Conservation (phyloP, 2,888 invertebrate species). For the Lepetodrilus schrolli region DNA sequence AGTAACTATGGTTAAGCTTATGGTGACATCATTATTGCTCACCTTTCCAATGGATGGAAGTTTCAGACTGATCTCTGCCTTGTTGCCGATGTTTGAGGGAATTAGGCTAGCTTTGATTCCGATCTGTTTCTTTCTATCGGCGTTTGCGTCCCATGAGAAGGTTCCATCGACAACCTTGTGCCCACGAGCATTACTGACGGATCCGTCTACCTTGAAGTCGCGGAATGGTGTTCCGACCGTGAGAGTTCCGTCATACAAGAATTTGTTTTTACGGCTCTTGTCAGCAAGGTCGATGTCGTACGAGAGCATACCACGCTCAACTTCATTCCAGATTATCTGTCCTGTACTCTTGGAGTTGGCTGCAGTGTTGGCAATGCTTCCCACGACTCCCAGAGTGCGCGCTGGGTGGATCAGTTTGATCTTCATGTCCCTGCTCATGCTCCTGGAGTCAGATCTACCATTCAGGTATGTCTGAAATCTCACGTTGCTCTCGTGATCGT, state of each 20-base stretch:
- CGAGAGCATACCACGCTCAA: slow-evolving; percentile 26
- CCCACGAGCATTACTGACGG: slow-evolving; percentile 11
- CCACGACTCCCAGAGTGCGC: slow-evolving; percentile 51
- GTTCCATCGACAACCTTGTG: slow-evolving; percentile 46
- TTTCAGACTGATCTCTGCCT: slow-evolving; percentile 49
- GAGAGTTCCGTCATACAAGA: slow-evolving; percentile 36
- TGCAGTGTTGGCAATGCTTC: slow-evolving; percentile 36
- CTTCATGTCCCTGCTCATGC: slow-evolving; percentile 43
- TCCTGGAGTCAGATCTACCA: slow-evolving; percentile 41
- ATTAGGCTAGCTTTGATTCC: slow-evolving; percentile 46
- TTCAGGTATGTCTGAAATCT: slow-evolving; percentile 46
- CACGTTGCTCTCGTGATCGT: slow-evolving; percentile 47
- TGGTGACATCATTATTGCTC: background rate
- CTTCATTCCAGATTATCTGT: slow-evolving; percentile 53
- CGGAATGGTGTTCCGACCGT: slow-evolving; percentile 47
- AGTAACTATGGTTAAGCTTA: no score
- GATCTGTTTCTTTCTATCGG: slow-evolving; percentile 56
- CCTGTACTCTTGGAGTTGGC: slow-evolving; percentile 40
- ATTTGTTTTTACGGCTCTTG: slow-evolving; percentile 27
- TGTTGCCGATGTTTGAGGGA: slow-evolving; percentile 34
- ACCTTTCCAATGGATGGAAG: slow-evolving; percentile 51
- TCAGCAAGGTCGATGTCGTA: slow-evolving; percentile 36
- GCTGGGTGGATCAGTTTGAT: slow-evolving; percentile 47
- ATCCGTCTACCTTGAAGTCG: slow-evolving; percentile 41
- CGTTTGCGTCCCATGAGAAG: slow-evolving; percentile 63